Conservation (phyloP, 1,140 invertebrate species). For the Zeugodacus cucurbitae region DNA sequence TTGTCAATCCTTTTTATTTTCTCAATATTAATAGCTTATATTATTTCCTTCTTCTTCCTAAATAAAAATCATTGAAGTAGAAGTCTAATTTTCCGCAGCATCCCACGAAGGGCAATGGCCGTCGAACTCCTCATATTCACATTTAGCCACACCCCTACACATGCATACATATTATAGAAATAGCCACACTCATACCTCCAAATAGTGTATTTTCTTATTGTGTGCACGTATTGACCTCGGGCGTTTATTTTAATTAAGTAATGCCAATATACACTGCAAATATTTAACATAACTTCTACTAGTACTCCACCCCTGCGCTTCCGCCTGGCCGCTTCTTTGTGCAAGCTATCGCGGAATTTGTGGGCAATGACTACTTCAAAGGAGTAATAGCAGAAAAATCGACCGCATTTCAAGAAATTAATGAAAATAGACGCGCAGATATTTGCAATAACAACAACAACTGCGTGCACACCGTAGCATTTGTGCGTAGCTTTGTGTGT, state of each 20-base stretch:
- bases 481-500: not conserved
- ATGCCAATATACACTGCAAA: constrained; percentile 11
- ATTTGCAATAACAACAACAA: not conserved
- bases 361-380: not conserved
- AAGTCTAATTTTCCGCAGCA: too few species aligned
- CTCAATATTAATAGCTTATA: too few species aligned
- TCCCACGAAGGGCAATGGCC: too few species aligned
- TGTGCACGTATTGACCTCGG: not conserved
- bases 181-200: not conserved
- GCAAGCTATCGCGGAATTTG: not conserved
- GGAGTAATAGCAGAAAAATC: not conserved
- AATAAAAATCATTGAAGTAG: too few species aligned
- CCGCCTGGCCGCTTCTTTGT: not conserved
- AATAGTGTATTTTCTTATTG: not conserved
- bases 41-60: too few species aligned
- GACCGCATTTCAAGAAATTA: not conserved
- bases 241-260: constrained; percentile 30
- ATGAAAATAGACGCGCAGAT: not conserved
- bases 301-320: not conserved
- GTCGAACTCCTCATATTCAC: too few species aligned
- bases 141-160: not conserved
- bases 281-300: not conserved
- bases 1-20: too few species aligned
- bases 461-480: not conserved
- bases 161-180: not conserved